phyloP scores from a whole-genome alignment of 2,888 invertebrate genomes.

The Nephrotoma flavescens region DNA sequence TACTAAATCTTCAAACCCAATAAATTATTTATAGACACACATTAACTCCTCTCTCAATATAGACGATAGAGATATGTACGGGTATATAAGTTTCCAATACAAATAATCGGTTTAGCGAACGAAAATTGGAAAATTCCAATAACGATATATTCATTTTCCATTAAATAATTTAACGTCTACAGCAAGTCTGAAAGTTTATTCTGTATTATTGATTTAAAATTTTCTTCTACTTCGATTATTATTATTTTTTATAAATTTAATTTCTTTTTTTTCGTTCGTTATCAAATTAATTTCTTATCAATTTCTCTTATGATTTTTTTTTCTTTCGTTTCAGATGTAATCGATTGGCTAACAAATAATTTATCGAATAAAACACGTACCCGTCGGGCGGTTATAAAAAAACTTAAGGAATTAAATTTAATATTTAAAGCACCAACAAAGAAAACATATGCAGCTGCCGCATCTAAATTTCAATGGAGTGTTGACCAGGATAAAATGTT shows the following conservation, averaged over 20 bases:
- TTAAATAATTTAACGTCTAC: not conserved
- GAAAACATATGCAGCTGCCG: conserved; percentile 32
- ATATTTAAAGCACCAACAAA: conserved; percentile 51
- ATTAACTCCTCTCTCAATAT: not conserved
- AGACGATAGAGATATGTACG: not conserved
- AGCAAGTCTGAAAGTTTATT: not conserved
- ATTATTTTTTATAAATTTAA: not conserved
- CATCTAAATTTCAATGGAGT: conserved; percentile 44
- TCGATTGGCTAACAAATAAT: conserved; percentile 72
- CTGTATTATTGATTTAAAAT: not conserved
- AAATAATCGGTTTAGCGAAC: not conserved
- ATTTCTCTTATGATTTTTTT: not conserved
- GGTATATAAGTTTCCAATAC: not conserved
- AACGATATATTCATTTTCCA: not conserved
- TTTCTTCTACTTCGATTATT: not conserved
- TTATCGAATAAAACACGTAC: conserved; percentile 67
- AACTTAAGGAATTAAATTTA: conserved; percentile 65
- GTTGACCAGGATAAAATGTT: conserved; percentile 65
- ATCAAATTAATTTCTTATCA: not conserved
- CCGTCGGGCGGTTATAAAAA: conserved; percentile 61
- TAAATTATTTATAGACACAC: not conserved
- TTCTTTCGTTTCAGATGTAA: conserved; percentile 46
- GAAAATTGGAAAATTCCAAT: not conserved
- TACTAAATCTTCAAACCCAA: not conserved
- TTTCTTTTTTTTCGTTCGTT: not conserved